These are phyloP conservation scores for Zalophus californianus DNA, from an alignment of 2,797 vertebrate genomes.

Conservation along the genomic window DNA sequence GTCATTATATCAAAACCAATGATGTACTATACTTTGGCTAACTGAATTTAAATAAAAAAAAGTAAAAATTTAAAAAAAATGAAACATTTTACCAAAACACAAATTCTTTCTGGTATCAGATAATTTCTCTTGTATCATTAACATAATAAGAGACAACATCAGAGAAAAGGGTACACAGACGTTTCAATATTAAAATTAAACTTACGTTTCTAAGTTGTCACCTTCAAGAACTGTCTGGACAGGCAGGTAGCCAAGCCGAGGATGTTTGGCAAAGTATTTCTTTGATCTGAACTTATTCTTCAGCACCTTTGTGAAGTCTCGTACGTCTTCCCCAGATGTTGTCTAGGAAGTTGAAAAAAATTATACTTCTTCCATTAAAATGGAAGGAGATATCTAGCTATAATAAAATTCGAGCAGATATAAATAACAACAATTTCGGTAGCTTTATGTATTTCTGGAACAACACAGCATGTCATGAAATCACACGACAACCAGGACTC, in stretches of 20 bases:
- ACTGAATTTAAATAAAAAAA: neutral
- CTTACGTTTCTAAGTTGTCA: constrained; percentile 99
- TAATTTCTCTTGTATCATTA: neutral
- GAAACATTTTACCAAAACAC: neutral
- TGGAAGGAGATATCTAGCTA: neutral
- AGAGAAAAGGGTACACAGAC: neutral
- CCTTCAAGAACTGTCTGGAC: constrained; percentile 98
- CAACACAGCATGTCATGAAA: neutral
- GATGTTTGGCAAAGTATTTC: constrained; percentile 98
- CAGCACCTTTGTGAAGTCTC: constrained; percentile 98
- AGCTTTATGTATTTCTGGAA: neutral
- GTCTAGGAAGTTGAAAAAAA: constrained; percentile 88
- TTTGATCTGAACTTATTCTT: constrained; percentile 99
- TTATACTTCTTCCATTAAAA: constrained; percentile 44
- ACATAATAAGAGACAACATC: neutral
- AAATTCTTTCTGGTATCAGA: neutral
- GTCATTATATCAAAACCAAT: neutral
- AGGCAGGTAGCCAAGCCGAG: constrained; percentile 96
- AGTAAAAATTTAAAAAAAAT: neutral
- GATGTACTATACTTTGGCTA: neutral
- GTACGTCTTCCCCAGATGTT: constrained; percentile 98
- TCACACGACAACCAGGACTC: neutral
- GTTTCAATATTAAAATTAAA: constrained; percentile 61
- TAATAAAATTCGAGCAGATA: neutral
- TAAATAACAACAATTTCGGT: neutral